Conservation (phyloP, 2,113 vertebrate genomes). For the Apistogramma diplotaenia region DNA sequence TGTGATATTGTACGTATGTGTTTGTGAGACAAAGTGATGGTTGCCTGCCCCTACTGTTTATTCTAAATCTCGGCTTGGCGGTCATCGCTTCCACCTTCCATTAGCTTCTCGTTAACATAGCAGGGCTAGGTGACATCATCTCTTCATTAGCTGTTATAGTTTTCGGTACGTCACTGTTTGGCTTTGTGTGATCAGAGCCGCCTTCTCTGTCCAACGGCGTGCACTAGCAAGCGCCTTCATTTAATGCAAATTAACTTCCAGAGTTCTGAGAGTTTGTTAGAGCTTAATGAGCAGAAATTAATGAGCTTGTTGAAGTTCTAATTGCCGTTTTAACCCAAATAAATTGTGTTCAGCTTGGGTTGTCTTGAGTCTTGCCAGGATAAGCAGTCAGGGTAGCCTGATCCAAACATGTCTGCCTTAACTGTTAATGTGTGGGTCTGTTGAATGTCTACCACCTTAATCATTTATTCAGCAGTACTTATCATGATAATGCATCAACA, state of each 20-base stretch:
- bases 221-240: background rate
- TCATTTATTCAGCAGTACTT: constrained; percentile 18
- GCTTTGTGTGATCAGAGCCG: constrained; percentile 27
- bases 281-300: constrained; percentile 29
- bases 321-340: constrained; percentile 40
- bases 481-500: background rate
- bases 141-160: constrained; percentile 26
- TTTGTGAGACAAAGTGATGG: constrained; percentile 63
- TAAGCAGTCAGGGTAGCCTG: background rate
- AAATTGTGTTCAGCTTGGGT: constrained; percentile 25
- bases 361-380: background rate
- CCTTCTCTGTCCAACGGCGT: background rate
- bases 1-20: background rate
- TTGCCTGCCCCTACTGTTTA: constrained; percentile 67
- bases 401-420: constrained; percentile 13
- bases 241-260: background rate
- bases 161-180: constrained; percentile 24
- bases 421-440: constrained; percentile 10
- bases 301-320: constrained; percentile 32
- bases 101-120: constrained; percentile 52
- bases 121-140: constrained; percentile 46
- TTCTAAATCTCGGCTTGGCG: constrained; percentile 28
- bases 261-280: background rate
- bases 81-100: constrained; percentile 31
- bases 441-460: background rate